phyloP scores from a whole-genome alignment of 2,888 invertebrate species.

The Baronia brevicornis region DNA sequence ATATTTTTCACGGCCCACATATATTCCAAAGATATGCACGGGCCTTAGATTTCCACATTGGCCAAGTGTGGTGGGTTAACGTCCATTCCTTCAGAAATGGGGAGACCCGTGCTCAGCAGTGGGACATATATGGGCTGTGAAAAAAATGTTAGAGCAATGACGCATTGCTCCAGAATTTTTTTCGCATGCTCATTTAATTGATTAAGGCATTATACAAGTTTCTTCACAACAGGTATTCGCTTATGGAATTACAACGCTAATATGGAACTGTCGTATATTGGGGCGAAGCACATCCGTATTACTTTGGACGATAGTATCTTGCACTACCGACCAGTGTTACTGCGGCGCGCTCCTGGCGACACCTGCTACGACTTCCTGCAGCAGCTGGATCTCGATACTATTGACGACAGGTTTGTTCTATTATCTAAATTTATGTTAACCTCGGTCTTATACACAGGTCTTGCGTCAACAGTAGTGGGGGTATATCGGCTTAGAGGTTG shows the following conservation, averaged over 20 bases:
- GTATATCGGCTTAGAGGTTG: too few species aligned
- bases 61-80: too few species aligned
- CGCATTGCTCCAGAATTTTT: neutral
- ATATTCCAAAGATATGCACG: too few species aligned
- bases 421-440: too few species aligned
- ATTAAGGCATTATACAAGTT: neutral
- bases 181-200: neutral
- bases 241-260: constrained; percentile 90
- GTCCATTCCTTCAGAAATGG: too few species aligned
- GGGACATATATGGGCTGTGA: too few species aligned
- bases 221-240: constrained; percentile 69
- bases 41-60: too few species aligned
- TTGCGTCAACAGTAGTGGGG: too few species aligned
- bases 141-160: too few species aligned
- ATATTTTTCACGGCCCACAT: too few species aligned
- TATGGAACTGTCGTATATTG: constrained; percentile 79
- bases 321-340: constrained; percentile 45
- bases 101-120: too few species aligned
- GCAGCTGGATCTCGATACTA: constrained; percentile 61
- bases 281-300: constrained; percentile 70
- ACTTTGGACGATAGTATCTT: constrained; percentile 51
- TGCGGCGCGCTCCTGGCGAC: constrained; percentile 85
- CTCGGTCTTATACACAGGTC: too few species aligned
- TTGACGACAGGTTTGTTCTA: constrained; percentile 45
- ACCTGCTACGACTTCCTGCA: constrained; percentile 86